Percentiles rank a stretch among this genome's conserved stretches.
These are phyloP conservation scores for Solea senegalensis DNA, from an alignment of 2,113 vertebrate genomes.

Conservation along the genomic window DNA sequence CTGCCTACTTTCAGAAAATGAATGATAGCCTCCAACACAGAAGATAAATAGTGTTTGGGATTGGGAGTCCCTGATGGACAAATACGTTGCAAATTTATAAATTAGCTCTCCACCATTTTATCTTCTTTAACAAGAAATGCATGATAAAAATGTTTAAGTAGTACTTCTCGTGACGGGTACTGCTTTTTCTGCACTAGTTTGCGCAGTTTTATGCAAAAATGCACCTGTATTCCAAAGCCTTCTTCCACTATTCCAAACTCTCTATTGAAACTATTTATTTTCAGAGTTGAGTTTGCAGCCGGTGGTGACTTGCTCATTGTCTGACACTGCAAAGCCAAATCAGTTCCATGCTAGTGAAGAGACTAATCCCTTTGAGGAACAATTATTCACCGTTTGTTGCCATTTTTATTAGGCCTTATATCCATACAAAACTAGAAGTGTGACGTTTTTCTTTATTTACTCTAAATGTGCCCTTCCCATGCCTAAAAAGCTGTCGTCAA, in stretches of 20 bases:
- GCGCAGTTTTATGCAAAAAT: neutral
- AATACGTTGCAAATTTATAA: conserved; percentile 18
- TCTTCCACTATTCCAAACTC: too few relatives aligned
- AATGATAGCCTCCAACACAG: conserved; percentile 18
- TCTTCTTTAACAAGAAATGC: conserved; percentile 1
- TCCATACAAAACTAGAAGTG: neutral
- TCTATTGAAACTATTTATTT: too few relatives aligned
- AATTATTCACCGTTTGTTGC: too few relatives aligned
- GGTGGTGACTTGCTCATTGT: too few relatives aligned
- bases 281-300: too few relatives aligned
- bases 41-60: conserved; percentile 12
- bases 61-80: neutral
- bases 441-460: too few relatives aligned
- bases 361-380: too few relatives aligned
- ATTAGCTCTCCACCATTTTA: conserved; percentile 8
- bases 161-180: neutral
- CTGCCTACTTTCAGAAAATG: conserved; percentile 41
- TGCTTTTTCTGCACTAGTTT: neutral
- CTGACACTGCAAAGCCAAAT: too few relatives aligned
- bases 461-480: conserved; percentile 16
- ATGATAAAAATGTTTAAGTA: conserved; percentile 5
- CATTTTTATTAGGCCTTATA: too few relatives aligned
- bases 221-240: neutral
- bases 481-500: conserved; percentile 21
- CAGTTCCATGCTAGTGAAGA: too few relatives aligned